Conservation (phyloP, 2,888 invertebrate species). For the Pollenia labialis region DNA sequence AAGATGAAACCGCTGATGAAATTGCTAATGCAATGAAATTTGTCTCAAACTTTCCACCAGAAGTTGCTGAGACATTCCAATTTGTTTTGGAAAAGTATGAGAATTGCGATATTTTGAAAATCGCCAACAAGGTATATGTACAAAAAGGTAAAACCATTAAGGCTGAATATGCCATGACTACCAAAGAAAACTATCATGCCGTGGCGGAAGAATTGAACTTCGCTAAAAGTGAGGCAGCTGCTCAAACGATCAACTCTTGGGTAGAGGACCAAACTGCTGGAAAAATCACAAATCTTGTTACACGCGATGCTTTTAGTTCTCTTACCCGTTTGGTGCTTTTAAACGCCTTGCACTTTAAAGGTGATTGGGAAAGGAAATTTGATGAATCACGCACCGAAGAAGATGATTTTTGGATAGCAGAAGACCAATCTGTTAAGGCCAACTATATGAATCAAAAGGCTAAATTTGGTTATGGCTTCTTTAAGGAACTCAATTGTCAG, state of each 20-base stretch:
- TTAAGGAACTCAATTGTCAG: conserved; percentile 85
- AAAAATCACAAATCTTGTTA: conserved; percentile 92
- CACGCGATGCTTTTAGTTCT: conserved; percentile 85
- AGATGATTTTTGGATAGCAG: conserved; percentile 87
- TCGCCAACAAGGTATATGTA: conserved; percentile 91
- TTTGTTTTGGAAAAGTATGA: conserved; percentile 79
- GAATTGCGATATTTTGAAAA: conserved; percentile 81
- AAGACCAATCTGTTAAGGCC: conserved; percentile 86
- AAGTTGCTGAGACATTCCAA: conserved; percentile 78
- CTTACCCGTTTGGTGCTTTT: conserved; percentile 89
- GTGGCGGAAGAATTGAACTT: conserved; percentile 89
- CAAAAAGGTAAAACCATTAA: conserved; percentile 86
- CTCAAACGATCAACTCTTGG: conserved; percentile 91
- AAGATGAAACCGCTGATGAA: conserved; percentile 87
- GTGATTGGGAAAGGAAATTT: conserved; percentile 91
- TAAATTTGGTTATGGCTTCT: conserved; percentile 85
- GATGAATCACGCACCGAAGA: conserved; percentile 85
- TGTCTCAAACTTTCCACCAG: conserved; percentile 79
- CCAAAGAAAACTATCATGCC: conserved; percentile 88
- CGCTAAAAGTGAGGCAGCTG: conserved; percentile 84
- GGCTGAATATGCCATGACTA: conserved; percentile 85
- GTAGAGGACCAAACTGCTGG: conserved; percentile 91
- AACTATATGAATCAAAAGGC: conserved; percentile 89
- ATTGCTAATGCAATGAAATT: conserved; percentile 86
- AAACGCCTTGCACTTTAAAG: conserved; percentile 95